These are phyloP conservation scores for Capreolus pygargus DNA, from an alignment of 2,113 vertebrate genomes.

Conservation along the genomic window DNA sequence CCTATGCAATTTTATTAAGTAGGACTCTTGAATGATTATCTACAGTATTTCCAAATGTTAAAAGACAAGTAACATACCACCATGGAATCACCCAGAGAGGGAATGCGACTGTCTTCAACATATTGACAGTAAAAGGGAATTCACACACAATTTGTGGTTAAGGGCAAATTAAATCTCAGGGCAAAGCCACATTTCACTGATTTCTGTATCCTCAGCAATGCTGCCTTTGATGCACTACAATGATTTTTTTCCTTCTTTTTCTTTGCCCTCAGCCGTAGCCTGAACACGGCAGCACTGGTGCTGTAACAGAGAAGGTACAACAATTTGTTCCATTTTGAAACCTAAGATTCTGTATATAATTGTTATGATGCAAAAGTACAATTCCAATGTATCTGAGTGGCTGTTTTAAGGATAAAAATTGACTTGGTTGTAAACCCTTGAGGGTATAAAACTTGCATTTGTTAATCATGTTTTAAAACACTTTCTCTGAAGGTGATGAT, in stretches of 20 bases:
- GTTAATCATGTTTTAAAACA: background rate
- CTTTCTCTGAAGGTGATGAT: background rate
- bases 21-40: background rate
- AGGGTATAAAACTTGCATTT: background rate
- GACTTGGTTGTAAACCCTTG: background rate
- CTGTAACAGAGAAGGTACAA: background rate
- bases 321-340: background rate
- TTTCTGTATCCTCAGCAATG: background rate
- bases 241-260: background rate
- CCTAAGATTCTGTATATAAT: background rate
- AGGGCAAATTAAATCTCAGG: conserved; percentile 27
- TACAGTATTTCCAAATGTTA: conserved; percentile 41
- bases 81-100: conserved; percentile 9
- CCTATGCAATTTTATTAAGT: background rate
- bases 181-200: background rate
- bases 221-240: background rate
- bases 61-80: conserved; percentile 16
- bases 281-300: accelerated
- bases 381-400: background rate
- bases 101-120: conserved; percentile 15
- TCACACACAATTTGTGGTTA: background rate
- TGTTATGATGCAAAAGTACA: background rate
- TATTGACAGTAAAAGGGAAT: conserved; percentile 49
- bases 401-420: background rate
- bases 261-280: background rate